phyloP scores from a whole-genome alignment of 1,140 invertebrate genomes.

The Drosophila burlai region DNA sequence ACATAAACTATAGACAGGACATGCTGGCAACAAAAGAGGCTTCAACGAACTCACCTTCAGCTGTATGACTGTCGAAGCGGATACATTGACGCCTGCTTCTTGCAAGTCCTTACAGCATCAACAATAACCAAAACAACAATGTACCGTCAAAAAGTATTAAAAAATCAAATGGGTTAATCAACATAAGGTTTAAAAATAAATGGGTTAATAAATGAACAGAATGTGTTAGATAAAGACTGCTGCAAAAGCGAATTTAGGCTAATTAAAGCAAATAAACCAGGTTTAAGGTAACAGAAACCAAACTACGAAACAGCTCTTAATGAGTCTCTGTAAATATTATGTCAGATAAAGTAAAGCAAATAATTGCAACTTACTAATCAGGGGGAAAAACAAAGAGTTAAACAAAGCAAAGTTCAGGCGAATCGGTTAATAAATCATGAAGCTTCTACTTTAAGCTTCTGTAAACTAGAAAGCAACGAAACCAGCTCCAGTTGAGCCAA shows the following conservation, averaged over 20 bases:
- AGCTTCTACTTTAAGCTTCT: conserved; percentile 52
- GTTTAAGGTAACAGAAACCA: not conserved
- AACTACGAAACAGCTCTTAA: not conserved
- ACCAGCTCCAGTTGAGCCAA: conserved; percentile 20
- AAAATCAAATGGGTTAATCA: conserved; percentile 43
- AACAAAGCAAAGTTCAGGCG: conserved; percentile 6
- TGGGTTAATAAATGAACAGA: conserved; percentile 46
- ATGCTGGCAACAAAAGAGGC: conserved; percentile 28
- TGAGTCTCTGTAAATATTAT: not conserved
- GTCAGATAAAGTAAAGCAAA: not conserved
- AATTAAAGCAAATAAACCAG: conserved; percentile 22
- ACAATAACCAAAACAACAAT: conserved; percentile 47
- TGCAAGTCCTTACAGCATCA: conserved; percentile 91
- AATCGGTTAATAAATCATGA: conserved; percentile 30
- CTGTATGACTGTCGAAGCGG: conserved; percentile 94
- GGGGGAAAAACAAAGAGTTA: conserved; percentile 10
- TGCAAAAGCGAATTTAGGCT: conserved; percentile 53
- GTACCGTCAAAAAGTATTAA: conserved; percentile 52
- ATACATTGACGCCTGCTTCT: conserved; percentile 95
- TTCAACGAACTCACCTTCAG: conserved; percentile 91
- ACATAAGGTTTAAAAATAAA: conserved; percentile 17
- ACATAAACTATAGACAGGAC: conserved; percentile 48
- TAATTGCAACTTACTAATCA: not conserved
- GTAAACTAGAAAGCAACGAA: conserved; percentile 47
- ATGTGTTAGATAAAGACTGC: conserved; percentile 51